Base-by-base conservation (phyloP, 1,140 invertebrate genomes). In the Lycorma delicatula region DNA sequence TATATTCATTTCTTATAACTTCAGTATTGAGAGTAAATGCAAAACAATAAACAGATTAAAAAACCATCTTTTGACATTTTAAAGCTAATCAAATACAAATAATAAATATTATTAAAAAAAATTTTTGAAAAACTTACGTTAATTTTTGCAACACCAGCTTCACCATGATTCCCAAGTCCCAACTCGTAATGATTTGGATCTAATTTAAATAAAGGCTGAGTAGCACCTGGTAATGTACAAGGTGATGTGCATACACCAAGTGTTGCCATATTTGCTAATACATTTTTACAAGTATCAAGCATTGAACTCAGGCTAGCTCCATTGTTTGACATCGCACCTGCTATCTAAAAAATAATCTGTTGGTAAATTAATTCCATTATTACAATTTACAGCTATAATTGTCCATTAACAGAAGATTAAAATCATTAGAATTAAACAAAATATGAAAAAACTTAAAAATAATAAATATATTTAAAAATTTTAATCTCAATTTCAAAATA, bases 91-190 rank as follows among this genome's bases (percentile, higher is more conserved):
- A 13, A 48, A 13, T 38, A 51, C 16, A 23, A 29, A 58, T 4
- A 6, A n/a, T 44, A 0, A 25, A 31, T n/a, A 20, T 25, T 29
- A 22, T 31, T 23, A 49, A 12, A 51, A 56, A 29, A 27, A 47
- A 18, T 23, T 9, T 22, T 18, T 26, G 11, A 51, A 28, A 16
- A 29, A 46, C 70, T 71, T 62, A 87, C 75, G 68, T 84, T 81
- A 22, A 81, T 73, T 66, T 82, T 80, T 59, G 79, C 76, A 12
- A 87, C 82, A 20, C 91, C 91, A n/a, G 86, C 84, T 73, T 94
- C 91, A 1, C 90, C 91, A 70, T 93, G 90, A 48, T 92, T 78
- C 50, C 91, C 91, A 22, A 90, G 77, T 1, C 91, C 91, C 7
- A 92, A 72, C 73, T 92, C 89, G 70, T 92, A 81, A 70, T 88